Percentiles rank a stretch among this genome's conserved stretches.
Evolutionary conservation across 2,113 vertebrate species (phyloP).

Genomic region (Microtus oregoni): DNA sequence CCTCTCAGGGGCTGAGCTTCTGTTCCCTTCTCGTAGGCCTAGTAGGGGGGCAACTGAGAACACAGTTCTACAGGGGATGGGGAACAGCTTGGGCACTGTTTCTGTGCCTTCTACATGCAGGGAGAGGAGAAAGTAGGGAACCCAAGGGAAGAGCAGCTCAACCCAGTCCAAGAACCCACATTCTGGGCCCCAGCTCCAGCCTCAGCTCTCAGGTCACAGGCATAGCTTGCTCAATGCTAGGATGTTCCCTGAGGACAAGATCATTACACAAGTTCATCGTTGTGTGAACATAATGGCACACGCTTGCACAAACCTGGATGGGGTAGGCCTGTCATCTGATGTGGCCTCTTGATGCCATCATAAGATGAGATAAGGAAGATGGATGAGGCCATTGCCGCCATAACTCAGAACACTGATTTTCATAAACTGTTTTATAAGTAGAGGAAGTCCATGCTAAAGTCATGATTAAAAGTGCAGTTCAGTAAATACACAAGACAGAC

Average conservation of each 20-base stretch:
- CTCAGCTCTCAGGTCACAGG: neutral
- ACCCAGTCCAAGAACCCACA: neutral
- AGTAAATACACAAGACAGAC: too few species aligned
- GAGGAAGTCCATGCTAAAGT: neutral
- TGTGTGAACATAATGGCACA: neutral
- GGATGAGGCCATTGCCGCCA: neutral
- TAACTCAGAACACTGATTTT: neutral
- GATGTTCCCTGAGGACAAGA: too few species aligned
- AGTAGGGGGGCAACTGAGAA: neutral
- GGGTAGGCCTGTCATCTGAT: too few species aligned
- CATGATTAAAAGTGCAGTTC: neutral
- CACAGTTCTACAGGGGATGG: neutral
- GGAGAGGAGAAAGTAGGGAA: neutral
- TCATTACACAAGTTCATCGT: too few species aligned
- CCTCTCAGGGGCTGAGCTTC: conserved; percentile 55
- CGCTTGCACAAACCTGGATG: neutral
- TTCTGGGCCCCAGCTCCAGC: neutral
- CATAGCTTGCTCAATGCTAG: neutral
- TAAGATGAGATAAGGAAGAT: neutral
- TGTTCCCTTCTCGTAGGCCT: neutral
- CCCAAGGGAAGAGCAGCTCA: neutral
- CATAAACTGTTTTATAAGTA: neutral
- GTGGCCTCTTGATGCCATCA: neutral
- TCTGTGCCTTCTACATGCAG: neutral
- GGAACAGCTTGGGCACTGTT: neutral